A percentile compares a stretch with the other conserved stretches of the same genome.
These are phyloP conservation scores for Mnemiopsis leidyi DNA, from an alignment of 37 sponge, comb jelly and placozoan species.

Conservation along the genomic window DNA sequence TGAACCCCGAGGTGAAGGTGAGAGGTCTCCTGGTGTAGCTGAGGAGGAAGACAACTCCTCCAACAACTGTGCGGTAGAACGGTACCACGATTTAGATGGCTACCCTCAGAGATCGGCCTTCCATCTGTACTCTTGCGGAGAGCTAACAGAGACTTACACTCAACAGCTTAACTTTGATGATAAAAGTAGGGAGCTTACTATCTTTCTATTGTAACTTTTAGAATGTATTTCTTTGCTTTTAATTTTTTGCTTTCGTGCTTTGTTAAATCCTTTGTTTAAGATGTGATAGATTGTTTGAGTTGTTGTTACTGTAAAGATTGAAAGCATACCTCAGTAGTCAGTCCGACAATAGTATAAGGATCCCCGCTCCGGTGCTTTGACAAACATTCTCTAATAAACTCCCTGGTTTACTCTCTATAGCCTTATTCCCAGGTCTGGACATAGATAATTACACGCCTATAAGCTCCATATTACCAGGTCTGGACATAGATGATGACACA, in stretches of 20 bases:
- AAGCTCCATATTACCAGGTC: neutral
- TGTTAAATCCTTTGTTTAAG: no score
- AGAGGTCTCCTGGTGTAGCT: neutral
- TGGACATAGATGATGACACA: neutral
- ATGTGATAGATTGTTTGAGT: no score
- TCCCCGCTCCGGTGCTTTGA: no score
- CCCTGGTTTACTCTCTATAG: no score
- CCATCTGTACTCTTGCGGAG: neutral
- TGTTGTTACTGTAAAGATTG: no score
- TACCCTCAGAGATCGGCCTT: neutral
- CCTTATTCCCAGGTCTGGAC: neutral
- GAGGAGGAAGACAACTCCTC: neutral
- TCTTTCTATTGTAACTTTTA: no score
- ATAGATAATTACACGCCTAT: neutral
- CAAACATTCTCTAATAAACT: no score
- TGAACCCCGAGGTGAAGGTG: neutral
- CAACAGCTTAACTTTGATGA: neutral
- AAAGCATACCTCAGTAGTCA: no score
- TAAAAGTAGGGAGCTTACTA: neutral
- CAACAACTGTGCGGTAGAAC: conserved; percentile 4
- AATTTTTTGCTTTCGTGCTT: no score
- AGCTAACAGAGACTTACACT: neutral
- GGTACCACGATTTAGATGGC: conserved; percentile 18
- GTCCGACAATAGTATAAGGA: no score
- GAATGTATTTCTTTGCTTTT: no score